Percentiles rank a stretch among this genome's conserved stretches.
Conservation (phyloP, 2,797 vertebrate genomes). For the Anguilla megastoma region DNA sequence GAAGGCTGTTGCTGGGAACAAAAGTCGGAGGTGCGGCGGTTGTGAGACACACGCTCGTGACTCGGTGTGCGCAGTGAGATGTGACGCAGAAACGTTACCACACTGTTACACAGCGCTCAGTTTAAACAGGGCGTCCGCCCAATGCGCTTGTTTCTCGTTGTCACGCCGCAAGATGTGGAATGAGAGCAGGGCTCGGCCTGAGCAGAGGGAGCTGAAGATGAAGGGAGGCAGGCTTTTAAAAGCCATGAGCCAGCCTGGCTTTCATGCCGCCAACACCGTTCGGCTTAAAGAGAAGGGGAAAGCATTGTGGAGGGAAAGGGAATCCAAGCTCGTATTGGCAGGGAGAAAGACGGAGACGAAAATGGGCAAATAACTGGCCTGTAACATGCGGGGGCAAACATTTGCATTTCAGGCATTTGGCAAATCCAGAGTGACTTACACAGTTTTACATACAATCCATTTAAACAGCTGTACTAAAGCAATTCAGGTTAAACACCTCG, state of each 20-base stretch:
- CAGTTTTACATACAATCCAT: background rate
- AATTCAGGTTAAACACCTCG: no score
- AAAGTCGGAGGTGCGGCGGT: background rate
- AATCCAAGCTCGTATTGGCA: background rate
- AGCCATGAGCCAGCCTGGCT: background rate
- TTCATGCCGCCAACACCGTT: background rate
- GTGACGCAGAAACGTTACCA: background rate
- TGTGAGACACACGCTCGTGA: background rate
- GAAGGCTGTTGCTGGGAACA: slow-evolving; percentile 1
- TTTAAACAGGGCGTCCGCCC: background rate
- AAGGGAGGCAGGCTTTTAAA: background rate
- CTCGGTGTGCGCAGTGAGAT: background rate
- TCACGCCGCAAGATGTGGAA: background rate
- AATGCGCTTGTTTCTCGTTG: slow-evolving; percentile 14
- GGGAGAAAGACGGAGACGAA: background rate
- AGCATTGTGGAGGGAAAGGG: background rate
- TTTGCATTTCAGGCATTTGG: background rate
- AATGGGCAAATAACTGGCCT: background rate
- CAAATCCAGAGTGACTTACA: background rate
- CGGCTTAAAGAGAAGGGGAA: background rate
- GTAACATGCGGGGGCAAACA: background rate
- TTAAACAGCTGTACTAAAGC: background rate
- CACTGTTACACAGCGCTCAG: background rate
- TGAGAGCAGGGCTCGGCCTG: background rate
- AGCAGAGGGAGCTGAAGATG: background rate